A percentile compares a stretch with the other conserved stretches of the same genome.
Evolutionary conservation across 2,797 vertebrate species (phyloP).

Genomic region (Acanthiza pusilla): DNA sequence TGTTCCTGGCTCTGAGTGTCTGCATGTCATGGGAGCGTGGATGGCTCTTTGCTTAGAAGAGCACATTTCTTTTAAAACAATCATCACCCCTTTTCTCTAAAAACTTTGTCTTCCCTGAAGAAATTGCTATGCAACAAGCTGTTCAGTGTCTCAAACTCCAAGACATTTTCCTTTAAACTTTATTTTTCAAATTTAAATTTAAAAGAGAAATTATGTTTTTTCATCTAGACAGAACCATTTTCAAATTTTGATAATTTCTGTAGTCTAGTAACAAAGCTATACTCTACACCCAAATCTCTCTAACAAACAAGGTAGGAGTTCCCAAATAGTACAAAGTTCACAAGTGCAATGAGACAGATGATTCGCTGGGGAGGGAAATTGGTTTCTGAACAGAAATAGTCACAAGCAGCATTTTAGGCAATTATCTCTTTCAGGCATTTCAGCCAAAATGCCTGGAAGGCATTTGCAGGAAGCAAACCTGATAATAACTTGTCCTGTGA

Average conservation of each 20-base stretch:
- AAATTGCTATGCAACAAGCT: background rate
- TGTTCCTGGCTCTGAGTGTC: background rate
- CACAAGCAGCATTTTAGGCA: background rate
- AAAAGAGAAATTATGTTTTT: background rate
- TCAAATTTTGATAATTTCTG: background rate
- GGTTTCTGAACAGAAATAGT: background rate
- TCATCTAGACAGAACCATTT: background rate
- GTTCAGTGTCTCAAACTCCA: background rate
- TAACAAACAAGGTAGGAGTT: background rate
- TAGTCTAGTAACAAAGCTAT: background rate
- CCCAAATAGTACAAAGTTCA: background rate
- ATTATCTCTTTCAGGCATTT: background rate
- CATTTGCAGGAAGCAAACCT: background rate
- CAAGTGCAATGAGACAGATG: background rate
- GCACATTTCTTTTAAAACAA: background rate
- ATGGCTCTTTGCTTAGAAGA: background rate
- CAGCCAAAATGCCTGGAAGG: background rate
- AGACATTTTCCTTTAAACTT: background rate
- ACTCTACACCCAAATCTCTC: background rate
- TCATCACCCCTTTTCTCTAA: background rate
- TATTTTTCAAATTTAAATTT: background rate
- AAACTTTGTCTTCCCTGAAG: background rate
- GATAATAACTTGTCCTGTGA: background rate
- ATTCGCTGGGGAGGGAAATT: background rate
- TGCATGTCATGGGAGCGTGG: accelerated